Evolutionary conservation across 2,888 invertebrate genomes (phyloP).

Genomic region (Andrena chrysosceles): DNA sequence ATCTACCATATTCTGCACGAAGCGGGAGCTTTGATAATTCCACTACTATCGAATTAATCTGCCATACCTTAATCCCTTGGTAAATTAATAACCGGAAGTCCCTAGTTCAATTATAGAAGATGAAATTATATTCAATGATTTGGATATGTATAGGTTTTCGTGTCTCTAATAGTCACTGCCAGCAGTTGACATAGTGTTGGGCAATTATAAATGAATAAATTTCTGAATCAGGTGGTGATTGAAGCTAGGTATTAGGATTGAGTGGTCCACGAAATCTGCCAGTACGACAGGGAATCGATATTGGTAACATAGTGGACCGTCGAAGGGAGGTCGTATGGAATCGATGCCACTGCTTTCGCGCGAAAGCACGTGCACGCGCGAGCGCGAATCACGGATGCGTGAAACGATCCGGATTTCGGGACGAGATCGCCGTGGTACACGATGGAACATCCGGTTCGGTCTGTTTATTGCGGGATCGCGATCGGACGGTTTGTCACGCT

Average conservation of each 20-base stretch:
- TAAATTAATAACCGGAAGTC: too few relatives aligned
- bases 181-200: too few relatives aligned
- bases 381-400: constrained; percentile 61
- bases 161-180: too few relatives aligned
- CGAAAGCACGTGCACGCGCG: constrained; percentile 11
- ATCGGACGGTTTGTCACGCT: constrained; percentile 74
- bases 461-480: constrained; percentile 76
- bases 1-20: too few relatives aligned
- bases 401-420: constrained; percentile 70
- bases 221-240: neutral
- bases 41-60: too few relatives aligned
- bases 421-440: constrained; percentile 60
- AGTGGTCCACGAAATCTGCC: neutral
- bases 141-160: too few relatives aligned
- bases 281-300: constrained; percentile 27
- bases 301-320: constrained; percentile 7
- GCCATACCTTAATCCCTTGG: too few relatives aligned
- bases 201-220: neutral
- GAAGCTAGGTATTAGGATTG: neutral
- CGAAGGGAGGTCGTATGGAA: constrained; percentile 28
- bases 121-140: too few relatives aligned
- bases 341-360: constrained; percentile 13
- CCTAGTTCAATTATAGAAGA: too few relatives aligned
- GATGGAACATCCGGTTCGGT: constrained; percentile 69
- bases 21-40: too few relatives aligned